A percentile compares a stretch with the other conserved stretches of the same genome.
Conservation (phyloP, 1,140 invertebrate genomes). For the Anoplophora glabripennis region DNA sequence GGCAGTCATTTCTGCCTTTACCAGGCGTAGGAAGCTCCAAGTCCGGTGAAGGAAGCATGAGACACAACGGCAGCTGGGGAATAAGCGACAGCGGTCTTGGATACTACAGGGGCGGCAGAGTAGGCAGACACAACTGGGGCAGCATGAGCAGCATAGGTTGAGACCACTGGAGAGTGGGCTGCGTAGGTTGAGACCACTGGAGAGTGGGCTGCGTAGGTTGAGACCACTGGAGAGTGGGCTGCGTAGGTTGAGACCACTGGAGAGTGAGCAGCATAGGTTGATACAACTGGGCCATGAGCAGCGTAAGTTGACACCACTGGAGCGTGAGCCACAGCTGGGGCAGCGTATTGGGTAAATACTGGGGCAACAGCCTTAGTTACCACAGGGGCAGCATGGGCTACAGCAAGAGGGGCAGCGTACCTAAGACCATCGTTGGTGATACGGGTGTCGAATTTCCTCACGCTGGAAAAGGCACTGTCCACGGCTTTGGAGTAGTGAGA, state of each 20-base stretch:
- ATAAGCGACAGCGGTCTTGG: slow-evolving; percentile 51
- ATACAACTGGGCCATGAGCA: slow-evolving; percentile 17
- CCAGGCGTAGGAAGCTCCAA: slow-evolving; percentile 54
- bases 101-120: slow-evolving; percentile 51
- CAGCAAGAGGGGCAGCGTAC: slow-evolving; percentile 26
- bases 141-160: slow-evolving; percentile 25
- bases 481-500: slow-evolving; percentile 61
- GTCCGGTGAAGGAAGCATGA: slow-evolving; percentile 53
- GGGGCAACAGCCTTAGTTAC: not conserved
- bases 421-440: slow-evolving; percentile 57
- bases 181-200: slow-evolving; percentile 21
- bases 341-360: slow-evolving; percentile 8
- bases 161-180: slow-evolving; percentile 23
- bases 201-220: slow-evolving; percentile 11
- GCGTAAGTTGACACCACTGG: slow-evolving; percentile 33
- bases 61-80: slow-evolving; percentile 55
- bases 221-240: slow-evolving; percentile 31
- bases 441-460: slow-evolving; percentile 60
- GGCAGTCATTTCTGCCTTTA: slow-evolving; percentile 32
- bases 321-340: slow-evolving; percentile 42
- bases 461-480: slow-evolving; percentile 61
- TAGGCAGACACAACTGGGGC: slow-evolving; percentile 43
- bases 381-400: slow-evolving; percentile 4
- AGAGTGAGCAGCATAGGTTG: slow-evolving; percentile 2
- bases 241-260: slow-evolving; percentile 18